Conservation (phyloP, 2,888 invertebrate genomes). For the Ischnura elegans region DNA sequence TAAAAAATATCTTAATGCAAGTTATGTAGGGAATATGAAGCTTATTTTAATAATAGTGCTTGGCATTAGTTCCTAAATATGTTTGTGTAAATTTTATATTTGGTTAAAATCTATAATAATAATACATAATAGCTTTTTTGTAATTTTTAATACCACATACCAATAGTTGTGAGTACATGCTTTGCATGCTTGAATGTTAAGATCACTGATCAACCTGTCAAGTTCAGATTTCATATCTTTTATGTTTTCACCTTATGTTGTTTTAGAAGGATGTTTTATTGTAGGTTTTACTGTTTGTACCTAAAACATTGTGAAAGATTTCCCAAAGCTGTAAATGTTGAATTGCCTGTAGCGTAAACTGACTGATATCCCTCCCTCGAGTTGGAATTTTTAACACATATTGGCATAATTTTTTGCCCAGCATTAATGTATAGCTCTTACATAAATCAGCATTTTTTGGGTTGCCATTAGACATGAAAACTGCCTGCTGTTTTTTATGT, state of each 20-base stretch:
- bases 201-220: neutral
- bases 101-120: neutral
- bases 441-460: neutral
- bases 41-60: neutral
- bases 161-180: neutral
- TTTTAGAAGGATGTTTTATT: neutral
- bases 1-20: neutral
- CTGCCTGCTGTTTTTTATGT: neutral
- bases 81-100: neutral
- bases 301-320: neutral
- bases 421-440: neutral
- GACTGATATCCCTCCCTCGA: neutral
- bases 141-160: neutral
- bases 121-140: neutral
- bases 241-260: neutral
- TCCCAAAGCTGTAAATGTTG: slow-evolving; percentile 5
- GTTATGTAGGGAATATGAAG: neutral
- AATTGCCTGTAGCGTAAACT: neutral
- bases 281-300: neutral
- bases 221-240: neutral
- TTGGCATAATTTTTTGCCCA: neutral
- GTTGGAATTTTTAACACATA: neutral
- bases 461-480: neutral
- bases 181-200: neutral
- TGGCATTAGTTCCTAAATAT: neutral